Base-by-base conservation (phyloP, 2,888 invertebrate species). In the Masnerella sp. region DNA sequence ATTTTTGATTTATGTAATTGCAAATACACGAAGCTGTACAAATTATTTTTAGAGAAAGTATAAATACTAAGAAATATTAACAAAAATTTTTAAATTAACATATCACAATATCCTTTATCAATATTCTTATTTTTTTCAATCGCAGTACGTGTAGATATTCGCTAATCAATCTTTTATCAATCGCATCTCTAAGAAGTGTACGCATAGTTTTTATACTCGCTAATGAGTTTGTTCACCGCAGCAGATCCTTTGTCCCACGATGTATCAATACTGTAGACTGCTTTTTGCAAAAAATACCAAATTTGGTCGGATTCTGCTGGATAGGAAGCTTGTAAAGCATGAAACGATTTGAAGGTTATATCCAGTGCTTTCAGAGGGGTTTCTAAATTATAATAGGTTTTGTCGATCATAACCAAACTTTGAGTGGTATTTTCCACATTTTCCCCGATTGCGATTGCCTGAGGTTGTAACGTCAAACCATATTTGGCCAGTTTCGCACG, bases 251-350 rank as follows among this genome's bases (percentile, higher is more conserved):
- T 38, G n/a, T 52, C 52, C 2, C 3, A 52, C 32, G 14, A 9
- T 4, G 52, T 52, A 14, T 12, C 4, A 5, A 52, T 25, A 2
- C 17, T 5, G 17, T 59, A 59, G 3, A 59, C 28, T 17, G 32
- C 42, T 18, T 32, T 14, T 28, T 59, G 59, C 9, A 59, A 7
- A 20, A 59, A 38, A 15, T 25, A 38, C 59, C 59, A 59, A 2
- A 59, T 11, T 28, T 45, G 47, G 17, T 59, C 38, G 5, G 11
- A 8, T 32, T 59, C 38, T 2, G 28, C 25, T 12, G 11, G 11
- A 8, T 59, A 59, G 1, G 17, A 25, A 17, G 59, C 59, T 15
- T 59, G 2, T 8, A 59, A 20, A 1, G 59, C 36, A 18, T 59
- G 59, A 11, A 47, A 28, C 2, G 28, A 25, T 17, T 59, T 59